These are phyloP conservation scores for Sanderia malayensis DNA, from an alignment of 30 jellyfish, hydroid and myxozoan genomes.

Conservation along the genomic window DNA sequence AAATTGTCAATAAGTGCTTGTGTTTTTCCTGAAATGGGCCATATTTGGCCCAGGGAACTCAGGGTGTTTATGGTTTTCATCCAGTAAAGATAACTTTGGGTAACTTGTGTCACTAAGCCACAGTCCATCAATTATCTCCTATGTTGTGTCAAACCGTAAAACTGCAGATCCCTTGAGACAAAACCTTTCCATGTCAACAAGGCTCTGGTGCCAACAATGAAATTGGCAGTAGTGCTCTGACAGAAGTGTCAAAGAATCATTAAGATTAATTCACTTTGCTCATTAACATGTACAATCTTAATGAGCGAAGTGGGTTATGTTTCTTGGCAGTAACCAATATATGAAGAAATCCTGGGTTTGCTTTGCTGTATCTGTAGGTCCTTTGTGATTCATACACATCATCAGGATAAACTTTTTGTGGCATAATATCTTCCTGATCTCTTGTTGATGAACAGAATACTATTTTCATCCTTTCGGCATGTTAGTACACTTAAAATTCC, in stretches of 20 bases:
- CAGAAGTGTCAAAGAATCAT: slow-evolving; percentile 11
- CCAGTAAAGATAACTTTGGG: slow-evolving; percentile 26
- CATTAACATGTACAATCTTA: slow-evolving; percentile 7
- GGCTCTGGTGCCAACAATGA: slow-evolving; percentile 23
- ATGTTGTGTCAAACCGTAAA: slow-evolving; percentile 17
- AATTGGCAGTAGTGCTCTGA: slow-evolving; percentile 13
- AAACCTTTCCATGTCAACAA: slow-evolving; percentile 23
- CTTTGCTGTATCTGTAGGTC: too few relatives aligned
- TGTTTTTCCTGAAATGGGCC: slow-evolving; percentile 49
- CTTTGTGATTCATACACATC: too few relatives aligned
- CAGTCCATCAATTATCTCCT: slow-evolving; percentile 13
- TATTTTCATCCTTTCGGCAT: too few relatives aligned
- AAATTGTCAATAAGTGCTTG: slow-evolving; percentile 24
- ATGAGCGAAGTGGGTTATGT: slow-evolving; percentile 14
- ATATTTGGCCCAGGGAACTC: slow-evolving; percentile 45
- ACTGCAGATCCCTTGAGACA: slow-evolving; percentile 12
- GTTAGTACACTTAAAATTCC: too few relatives aligned
- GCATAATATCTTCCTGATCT: too few relatives aligned
- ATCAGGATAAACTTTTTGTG: too few relatives aligned
- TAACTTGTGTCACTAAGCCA: slow-evolving; percentile 20
- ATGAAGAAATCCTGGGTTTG: too few relatives aligned
- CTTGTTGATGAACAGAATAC: too few relatives aligned
- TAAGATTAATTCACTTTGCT: not conserved
- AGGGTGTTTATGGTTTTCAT: slow-evolving; percentile 30
- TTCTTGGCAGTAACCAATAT: too few relatives aligned